phyloP scores from a whole-genome alignment of 2,888 invertebrate genomes.

The Achlya flavicornis region DNA sequence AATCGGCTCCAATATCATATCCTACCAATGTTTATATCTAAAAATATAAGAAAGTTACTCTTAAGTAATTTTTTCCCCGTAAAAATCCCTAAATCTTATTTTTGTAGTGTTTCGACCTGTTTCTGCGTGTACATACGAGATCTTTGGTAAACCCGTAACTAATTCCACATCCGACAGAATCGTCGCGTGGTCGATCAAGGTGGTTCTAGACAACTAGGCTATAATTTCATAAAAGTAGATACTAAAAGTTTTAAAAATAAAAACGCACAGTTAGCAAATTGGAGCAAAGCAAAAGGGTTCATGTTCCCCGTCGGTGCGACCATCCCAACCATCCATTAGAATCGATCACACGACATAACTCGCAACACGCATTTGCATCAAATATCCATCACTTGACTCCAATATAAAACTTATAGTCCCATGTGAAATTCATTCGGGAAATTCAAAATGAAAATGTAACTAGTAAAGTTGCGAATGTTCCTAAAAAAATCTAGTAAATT shows the following conservation, averaged over 20 bases:
- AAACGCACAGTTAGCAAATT: constrained; percentile 22
- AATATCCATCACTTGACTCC: constrained; percentile 34
- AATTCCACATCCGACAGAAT: no score
- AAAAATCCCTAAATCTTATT: no score
- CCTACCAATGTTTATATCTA: no score
- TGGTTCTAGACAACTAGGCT: no score
- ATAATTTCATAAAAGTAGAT: no score
- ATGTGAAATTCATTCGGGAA: background rate
- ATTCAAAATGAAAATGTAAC: background rate
- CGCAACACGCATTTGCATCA: constrained; percentile 45
- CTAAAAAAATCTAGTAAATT: background rate
- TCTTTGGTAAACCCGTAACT: no score
- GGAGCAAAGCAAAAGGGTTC: constrained; percentile 25
- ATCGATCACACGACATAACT: constrained; percentile 50
- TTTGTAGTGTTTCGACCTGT: no score
- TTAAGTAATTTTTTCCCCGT: no score
- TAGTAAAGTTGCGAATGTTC: background rate
- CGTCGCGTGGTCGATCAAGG: no score
- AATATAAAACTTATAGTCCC: background rate
- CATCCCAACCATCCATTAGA: constrained; percentile 45
- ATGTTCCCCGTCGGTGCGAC: constrained; percentile 23
- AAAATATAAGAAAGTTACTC: no score
- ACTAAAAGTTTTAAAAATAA: background rate
- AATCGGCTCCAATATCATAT: no score
- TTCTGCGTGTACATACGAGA: no score